phyloP scores from a whole-genome alignment of 1,140 invertebrate species.

The Phocides pigmalion region DNA sequence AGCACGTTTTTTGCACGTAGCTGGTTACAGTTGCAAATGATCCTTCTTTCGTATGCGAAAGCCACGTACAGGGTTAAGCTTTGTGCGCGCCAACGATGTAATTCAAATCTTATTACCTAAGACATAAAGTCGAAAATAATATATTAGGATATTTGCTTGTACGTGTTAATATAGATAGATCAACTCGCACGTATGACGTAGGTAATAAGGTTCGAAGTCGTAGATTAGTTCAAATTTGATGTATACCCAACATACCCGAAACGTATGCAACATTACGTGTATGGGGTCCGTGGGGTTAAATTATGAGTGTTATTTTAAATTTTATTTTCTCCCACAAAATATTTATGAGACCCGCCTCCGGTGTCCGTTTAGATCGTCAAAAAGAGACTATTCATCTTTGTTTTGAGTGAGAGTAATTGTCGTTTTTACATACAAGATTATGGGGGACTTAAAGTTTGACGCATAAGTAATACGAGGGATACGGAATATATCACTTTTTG shows the following conservation, averaged over 20 bases:
- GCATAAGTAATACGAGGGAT: neutral
- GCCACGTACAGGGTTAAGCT: conserved; percentile 17
- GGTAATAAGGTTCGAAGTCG: conserved; percentile 1
- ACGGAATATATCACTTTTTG: neutral
- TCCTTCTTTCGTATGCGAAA: conserved; percentile 29
- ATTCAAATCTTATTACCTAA: conserved; percentile 6
- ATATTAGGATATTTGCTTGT: too few species aligned
- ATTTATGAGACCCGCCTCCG: conserved; percentile 42
- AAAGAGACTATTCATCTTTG: conserved; percentile 47
- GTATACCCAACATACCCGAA: conserved; percentile 38
- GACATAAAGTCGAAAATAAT: neutral
- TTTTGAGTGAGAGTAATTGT: conserved; percentile 46
- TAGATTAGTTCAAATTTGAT: conserved; percentile 7
- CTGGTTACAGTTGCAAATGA: conserved; percentile 33
- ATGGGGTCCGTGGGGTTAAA: conserved; percentile 60
- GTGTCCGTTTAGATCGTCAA: conserved; percentile 43
- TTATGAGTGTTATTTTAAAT: conserved; percentile 66
- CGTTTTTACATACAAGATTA: conserved; percentile 35
- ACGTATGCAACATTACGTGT: conserved; percentile 46
- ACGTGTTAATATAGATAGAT: too few species aligned
- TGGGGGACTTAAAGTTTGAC: conserved; percentile 4
- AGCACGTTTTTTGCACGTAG: conserved; percentile 29
- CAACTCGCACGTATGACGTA: conserved; percentile 9
- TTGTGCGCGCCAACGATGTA: neutral
- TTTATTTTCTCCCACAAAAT: conserved; percentile 61